Conservation (phyloP, 2,888 invertebrate genomes). For the Coelinius sp. region DNA sequence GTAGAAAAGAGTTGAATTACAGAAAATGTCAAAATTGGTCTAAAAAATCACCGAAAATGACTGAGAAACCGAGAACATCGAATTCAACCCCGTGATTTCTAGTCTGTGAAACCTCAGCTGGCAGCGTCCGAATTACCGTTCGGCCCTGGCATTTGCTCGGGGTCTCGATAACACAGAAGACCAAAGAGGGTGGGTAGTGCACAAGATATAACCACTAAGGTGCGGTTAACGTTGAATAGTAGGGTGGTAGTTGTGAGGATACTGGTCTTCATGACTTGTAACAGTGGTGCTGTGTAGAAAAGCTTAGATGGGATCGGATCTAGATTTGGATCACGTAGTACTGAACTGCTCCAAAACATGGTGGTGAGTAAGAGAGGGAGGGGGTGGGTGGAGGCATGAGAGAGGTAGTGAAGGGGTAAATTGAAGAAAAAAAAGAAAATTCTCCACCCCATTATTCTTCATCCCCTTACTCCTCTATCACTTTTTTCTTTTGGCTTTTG, state of each 20-base stretch:
- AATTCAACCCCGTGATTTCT: slow-evolving; percentile 18
- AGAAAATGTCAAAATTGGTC: no score
- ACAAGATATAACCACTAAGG: slow-evolving; percentile 1
- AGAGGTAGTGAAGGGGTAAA: not conserved
- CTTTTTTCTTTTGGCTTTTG: not conserved
- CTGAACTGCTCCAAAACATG: slow-evolving; percentile 33
- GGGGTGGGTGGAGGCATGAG: not conserved
- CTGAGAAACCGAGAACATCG: not conserved
- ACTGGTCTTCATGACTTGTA: slow-evolving; percentile 50
- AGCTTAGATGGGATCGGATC: slow-evolving; percentile 22
- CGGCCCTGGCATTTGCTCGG: slow-evolving; percentile 54
- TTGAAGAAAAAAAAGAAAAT: slow-evolving; percentile 11
- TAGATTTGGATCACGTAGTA: slow-evolving; percentile 22
- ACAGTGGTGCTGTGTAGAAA: slow-evolving; percentile 36
- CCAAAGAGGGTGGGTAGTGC: slow-evolving; percentile 3
- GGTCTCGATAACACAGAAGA: slow-evolving; percentile 56
- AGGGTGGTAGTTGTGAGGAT: slow-evolving; percentile 30
- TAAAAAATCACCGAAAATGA: no score
- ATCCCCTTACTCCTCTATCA: no score
- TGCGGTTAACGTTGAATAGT: slow-evolving; percentile 15
- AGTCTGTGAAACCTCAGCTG: slow-evolving; percentile 16
- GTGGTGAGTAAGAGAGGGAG: not conserved
- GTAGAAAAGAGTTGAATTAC: no score
- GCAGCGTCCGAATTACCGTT: slow-evolving; percentile 50
- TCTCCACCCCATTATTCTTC: slow-evolving; percentile 14